These are phyloP conservation scores for Macroteleia sp. DNA, from an alignment of 2,888 invertebrate genomes.

Conservation along the genomic window DNA sequence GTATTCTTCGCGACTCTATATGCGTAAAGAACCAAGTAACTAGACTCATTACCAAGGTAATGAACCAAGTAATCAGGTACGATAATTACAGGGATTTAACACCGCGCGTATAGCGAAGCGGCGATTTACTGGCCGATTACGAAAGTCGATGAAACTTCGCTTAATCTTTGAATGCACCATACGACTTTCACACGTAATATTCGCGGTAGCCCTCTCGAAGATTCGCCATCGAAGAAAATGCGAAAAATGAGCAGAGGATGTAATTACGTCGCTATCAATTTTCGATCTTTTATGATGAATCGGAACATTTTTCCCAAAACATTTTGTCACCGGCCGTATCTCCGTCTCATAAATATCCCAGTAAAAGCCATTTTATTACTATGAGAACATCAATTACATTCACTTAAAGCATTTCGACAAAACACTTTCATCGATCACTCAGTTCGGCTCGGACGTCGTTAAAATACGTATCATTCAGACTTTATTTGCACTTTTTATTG, in stretches of 20 bases:
- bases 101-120: slow-evolving; percentile 33
- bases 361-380: slow-evolving; percentile 38
- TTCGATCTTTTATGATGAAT: slow-evolving; percentile 52
- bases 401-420: slow-evolving; percentile 36
- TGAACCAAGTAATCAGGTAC: slow-evolving; percentile 66
- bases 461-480: not conserved
- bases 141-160: slow-evolving; percentile 64
- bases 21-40: slow-evolving; percentile 55
- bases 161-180: slow-evolving; percentile 58
- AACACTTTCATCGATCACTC: slow-evolving; percentile 44
- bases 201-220: slow-evolving; percentile 14
- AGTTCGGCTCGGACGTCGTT: not conserved
- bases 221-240: slow-evolving; percentile 10
- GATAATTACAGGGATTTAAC: slow-evolving; percentile 69
- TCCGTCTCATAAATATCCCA: slow-evolving; percentile 36
- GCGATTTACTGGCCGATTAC: slow-evolving; percentile 66
- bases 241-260: slow-evolving; percentile 35
- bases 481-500: not conserved
- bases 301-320: slow-evolving; percentile 54
- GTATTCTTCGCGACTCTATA: slow-evolving; percentile 33
- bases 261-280: slow-evolving; percentile 42
- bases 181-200: slow-evolving; percentile 51
- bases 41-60: slow-evolving; percentile 68
- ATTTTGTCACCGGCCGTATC: slow-evolving; percentile 44
- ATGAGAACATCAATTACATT: slow-evolving; percentile 43